Evolutionary conservation across 2,113 vertebrate genomes (phyloP).

Genomic region (Phodopus roborovskii): DNA sequence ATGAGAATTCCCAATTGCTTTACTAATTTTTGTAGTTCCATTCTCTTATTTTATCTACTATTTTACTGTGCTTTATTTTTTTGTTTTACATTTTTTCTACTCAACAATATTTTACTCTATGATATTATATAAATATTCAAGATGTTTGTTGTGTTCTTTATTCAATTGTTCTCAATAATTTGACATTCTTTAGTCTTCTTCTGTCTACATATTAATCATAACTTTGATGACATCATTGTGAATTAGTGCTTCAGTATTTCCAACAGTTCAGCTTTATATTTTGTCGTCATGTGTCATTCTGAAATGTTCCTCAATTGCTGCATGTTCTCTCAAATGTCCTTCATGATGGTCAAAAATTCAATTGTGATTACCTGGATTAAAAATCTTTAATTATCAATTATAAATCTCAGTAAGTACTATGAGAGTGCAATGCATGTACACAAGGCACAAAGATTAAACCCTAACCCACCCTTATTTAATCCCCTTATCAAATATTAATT

Average conservation of each 20-base stretch:
- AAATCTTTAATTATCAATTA: neutral
- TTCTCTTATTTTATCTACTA: neutral
- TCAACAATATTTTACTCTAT: neutral
- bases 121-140: neutral
- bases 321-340: neutral
- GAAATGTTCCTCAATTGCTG: neutral
- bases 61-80: neutral
- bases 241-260: neutral
- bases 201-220: neutral
- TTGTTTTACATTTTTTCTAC: neutral
- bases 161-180: neutral
- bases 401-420: neutral
- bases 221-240: neutral
- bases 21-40: neutral
- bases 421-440: neutral
- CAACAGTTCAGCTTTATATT: neutral
- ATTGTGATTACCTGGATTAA: neutral
- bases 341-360: neutral
- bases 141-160: neutral
- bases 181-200: neutral
- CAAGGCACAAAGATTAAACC: neutral
- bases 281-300: neutral
- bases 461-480: neutral
- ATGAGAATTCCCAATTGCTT: neutral
- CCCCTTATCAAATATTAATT: neutral